Evolutionary conservation across 2,113 vertebrate species (phyloP).

Genomic region (Syngnathus scovelli): DNA sequence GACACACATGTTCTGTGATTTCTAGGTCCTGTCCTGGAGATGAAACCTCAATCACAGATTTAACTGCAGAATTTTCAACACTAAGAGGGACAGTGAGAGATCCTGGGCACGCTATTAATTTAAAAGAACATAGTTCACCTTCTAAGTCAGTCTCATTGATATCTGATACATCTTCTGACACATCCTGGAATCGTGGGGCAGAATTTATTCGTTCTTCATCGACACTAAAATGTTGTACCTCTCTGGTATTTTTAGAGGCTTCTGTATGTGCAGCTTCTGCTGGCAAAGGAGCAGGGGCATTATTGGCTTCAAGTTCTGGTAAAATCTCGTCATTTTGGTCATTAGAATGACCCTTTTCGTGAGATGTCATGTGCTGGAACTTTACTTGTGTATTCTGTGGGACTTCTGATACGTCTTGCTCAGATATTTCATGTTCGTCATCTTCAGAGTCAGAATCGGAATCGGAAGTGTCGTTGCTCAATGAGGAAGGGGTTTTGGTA

Average conservation of each 20-base stretch:
- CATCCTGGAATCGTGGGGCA: conserved; percentile 23
- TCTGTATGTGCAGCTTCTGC: conserved; percentile 12
- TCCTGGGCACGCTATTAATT: conserved; percentile 4
- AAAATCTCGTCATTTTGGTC: background rate
- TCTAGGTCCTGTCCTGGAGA: conserved; percentile 4
- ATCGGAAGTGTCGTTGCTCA: conserved; percentile 51
- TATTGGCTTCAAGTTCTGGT: conserved; percentile 11
- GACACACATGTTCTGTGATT: background rate
- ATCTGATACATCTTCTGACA: conserved; percentile 14
- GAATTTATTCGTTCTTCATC: conserved; percentile 34
- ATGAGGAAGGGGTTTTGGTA: conserved; percentile 47
- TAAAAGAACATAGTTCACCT: conserved; percentile 13
- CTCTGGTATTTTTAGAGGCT: background rate
- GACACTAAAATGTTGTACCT: background rate
- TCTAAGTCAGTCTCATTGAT: background rate
- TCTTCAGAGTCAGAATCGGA: conserved; percentile 41
- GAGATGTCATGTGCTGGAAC: conserved; percentile 4
- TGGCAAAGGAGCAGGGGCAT: background rate
- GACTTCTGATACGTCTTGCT: background rate
- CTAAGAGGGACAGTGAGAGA: background rate
- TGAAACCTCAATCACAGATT: background rate
- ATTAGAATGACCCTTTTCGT: conserved; percentile 11
- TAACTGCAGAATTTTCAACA: background rate
- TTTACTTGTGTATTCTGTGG: conserved; percentile 1
- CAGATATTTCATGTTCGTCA: conserved; percentile 31